Evolutionary conservation across 1,140 invertebrate species (phyloP).

Genomic region (Drosophila repleta): DNA sequence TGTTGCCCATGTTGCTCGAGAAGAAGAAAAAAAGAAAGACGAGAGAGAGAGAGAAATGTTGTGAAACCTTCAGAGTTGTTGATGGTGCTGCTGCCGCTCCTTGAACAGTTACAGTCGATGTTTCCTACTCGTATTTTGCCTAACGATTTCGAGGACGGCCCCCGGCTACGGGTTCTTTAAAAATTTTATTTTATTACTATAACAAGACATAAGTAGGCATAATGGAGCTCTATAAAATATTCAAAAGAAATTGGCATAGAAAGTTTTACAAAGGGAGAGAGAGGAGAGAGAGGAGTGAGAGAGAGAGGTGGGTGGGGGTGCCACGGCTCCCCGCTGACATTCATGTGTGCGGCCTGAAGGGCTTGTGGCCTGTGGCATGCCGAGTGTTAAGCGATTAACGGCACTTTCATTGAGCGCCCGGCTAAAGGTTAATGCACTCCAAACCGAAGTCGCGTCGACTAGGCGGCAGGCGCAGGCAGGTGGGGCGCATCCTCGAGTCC

Average conservation of each 20-base stretch:
- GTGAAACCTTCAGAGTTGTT: conserved; percentile 37
- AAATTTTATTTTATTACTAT: conserved; percentile 83
- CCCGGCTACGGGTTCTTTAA: conserved; percentile 47
- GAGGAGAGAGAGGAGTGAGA: neutral
- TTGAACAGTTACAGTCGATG: conserved; percentile 45
- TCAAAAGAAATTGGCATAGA: conserved; percentile 81
- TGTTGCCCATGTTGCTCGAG: conserved; percentile 43
- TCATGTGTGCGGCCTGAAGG: conserved; percentile 26
- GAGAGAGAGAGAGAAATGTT: no score
- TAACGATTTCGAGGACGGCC: conserved; percentile 52
- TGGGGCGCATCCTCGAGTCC: conserved; percentile 23
- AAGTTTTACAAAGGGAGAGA: conserved; percentile 34
- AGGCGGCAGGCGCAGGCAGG: neutral
- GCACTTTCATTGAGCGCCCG: conserved; percentile 35
- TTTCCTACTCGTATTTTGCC: conserved; percentile 56
- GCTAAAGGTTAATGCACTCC: conserved; percentile 72
- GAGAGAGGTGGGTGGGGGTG: neutral
- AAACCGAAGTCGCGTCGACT: conserved; percentile 42
- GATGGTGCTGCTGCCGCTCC: conserved; percentile 17
- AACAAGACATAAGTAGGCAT: conserved; percentile 83
- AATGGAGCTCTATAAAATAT: conserved; percentile 82
- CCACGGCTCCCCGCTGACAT: conserved; percentile 4
- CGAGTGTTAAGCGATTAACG: conserved; percentile 69
- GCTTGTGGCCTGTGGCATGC: conserved; percentile 14
- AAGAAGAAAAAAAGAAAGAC: conserved; percentile 32